Conservation (phyloP, 2,113 vertebrate genomes). For the Bubalus kerabau region DNA sequence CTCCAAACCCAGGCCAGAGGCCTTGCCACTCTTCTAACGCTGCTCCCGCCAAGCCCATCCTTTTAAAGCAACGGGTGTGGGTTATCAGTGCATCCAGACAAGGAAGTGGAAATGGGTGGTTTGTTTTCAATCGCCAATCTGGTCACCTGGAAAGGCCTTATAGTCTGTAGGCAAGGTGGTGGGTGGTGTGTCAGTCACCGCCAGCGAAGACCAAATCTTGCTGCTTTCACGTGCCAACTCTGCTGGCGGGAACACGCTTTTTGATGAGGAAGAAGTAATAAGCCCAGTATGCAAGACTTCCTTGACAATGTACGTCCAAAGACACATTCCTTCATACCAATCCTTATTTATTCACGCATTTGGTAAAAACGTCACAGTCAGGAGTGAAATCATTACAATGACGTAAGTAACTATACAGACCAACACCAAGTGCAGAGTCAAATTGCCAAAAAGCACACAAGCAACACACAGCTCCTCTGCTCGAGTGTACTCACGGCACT, state of each 20-base stretch:
- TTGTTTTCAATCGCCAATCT: neutral
- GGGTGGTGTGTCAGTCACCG: neutral
- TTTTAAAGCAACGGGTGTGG: neutral
- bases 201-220: neutral
- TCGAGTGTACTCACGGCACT: neutral
- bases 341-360: conserved; percentile 68
- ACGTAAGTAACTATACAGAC: conserved; percentile 33
- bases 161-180: neutral
- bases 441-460: neutral
- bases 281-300: neutral
- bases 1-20: neutral
- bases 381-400: conserved; percentile 59
- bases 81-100: neutral
- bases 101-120: neutral
- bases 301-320: neutral
- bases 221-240: neutral
- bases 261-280: neutral
- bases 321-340: conserved; percentile 54
- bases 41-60: neutral
- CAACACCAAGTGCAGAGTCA: neutral
- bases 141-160: neutral
- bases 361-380: conserved; percentile 63
- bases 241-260: neutral
- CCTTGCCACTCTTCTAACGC: neutral
- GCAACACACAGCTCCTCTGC: neutral